Evolutionary conservation across 2,888 invertebrate genomes (phyloP).

Genomic region (Helleia helle): DNA sequence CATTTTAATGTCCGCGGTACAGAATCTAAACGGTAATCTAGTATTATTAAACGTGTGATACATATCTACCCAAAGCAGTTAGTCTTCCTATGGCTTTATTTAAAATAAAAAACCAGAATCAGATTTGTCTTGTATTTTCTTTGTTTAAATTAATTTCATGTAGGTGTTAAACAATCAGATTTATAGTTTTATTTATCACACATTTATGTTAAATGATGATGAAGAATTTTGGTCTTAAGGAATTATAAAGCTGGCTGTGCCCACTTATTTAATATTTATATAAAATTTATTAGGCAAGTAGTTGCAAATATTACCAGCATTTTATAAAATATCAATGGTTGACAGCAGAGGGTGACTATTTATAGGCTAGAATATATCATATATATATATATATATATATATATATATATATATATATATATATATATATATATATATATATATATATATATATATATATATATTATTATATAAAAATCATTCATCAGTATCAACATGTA

Average conservation of each 20-base stretch:
- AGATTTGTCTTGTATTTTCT: too few species aligned
- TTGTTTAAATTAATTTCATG: too few species aligned
- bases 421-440: too few species aligned
- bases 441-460: too few species aligned
- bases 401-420: too few species aligned
- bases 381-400: neutral
- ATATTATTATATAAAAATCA: conserved; percentile 10
- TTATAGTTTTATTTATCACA: too few species aligned
- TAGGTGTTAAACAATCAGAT: too few species aligned
- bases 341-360: neutral
- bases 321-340: neutral
- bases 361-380: neutral
- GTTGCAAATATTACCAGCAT: neutral
- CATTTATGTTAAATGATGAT: too few species aligned
- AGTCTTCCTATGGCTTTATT: conserved; percentile 7
- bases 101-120: neutral
- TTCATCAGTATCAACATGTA: conserved; percentile 4
- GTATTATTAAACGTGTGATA: conserved; percentile 1
- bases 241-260: conserved; percentile 59
- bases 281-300: neutral
- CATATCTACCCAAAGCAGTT: neutral
- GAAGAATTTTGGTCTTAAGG: conserved; percentile 33
- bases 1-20: neutral
- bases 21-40: neutral
- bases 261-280: conserved; percentile 23